Evolutionary conservation across 2,888 invertebrate species (phyloP).

Genomic region (Platynereis dumerilii): DNA sequence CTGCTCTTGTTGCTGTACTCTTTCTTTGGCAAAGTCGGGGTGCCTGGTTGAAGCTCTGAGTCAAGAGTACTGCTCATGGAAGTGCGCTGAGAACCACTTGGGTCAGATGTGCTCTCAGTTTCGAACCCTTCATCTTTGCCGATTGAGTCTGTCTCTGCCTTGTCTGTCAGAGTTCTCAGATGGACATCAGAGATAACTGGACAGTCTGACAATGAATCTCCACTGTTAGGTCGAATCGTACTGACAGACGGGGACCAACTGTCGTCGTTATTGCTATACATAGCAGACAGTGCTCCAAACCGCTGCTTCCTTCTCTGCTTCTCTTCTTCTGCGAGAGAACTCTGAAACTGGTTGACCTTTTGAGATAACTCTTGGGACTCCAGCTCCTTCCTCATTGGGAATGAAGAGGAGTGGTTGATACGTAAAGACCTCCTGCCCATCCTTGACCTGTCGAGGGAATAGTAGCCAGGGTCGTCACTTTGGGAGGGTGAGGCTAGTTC

Average conservation of each 20-base stretch:
- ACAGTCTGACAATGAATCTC: slow-evolving; percentile 1
- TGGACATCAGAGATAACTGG: slow-evolving; percentile 17
- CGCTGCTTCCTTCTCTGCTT: slow-evolving; percentile 13
- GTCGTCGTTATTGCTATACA: slow-evolving; percentile 11
- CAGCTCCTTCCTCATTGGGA: slow-evolving; percentile 8
- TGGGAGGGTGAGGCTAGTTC: not conserved
- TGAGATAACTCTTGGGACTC: slow-evolving; percentile 21
- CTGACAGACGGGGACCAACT: not conserved
- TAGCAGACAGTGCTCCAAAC: slow-evolving; percentile 20
- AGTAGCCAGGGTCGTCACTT: slow-evolving; percentile 19
- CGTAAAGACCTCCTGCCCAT: slow-evolving; percentile 17
- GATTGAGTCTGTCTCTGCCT: slow-evolving; percentile 16
- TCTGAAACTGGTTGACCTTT: slow-evolving; percentile 30
- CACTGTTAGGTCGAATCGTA: not conserved
- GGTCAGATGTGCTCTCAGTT: slow-evolving; percentile 51
- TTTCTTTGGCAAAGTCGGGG: slow-evolving; percentile 20
- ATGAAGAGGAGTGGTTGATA: slow-evolving; percentile 10
- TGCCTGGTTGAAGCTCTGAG: slow-evolving; percentile 43
- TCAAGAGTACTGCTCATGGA: slow-evolving; percentile 60
- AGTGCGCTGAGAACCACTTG: slow-evolving; percentile 56
- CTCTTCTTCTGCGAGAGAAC: slow-evolving; percentile 1
- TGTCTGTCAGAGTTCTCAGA: no score
- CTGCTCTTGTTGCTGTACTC: slow-evolving; percentile 9
- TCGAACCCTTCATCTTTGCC: slow-evolving; percentile 59
- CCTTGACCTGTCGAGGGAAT: slow-evolving; percentile 15